phyloP scores from a whole-genome alignment of 2,797 vertebrate genomes.

The Otus scops region DNA sequence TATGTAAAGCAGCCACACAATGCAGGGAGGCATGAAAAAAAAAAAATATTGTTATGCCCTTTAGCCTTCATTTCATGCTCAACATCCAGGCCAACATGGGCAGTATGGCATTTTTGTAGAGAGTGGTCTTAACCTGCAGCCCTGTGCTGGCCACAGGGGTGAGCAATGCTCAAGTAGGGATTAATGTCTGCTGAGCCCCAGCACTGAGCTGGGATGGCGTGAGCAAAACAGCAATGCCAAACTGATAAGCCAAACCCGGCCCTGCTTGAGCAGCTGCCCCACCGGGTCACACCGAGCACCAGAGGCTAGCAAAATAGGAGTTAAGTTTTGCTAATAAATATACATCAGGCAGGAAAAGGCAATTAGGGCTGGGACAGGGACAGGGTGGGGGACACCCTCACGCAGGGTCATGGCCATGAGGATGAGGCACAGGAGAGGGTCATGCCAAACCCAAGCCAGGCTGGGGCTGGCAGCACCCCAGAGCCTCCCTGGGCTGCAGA shows the following conservation, averaged over 20 bases:
- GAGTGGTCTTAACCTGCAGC: rapidly evolving
- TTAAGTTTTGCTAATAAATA: conserved; percentile 2
- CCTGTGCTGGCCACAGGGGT: rapidly evolving
- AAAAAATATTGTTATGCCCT: not conserved
- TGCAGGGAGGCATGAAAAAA: not conserved
- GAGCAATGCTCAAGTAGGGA: not conserved
- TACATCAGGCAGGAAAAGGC: not conserved
- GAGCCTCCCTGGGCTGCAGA: not conserved
- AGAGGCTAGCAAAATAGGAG: not conserved
- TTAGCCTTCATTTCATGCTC: not conserved
- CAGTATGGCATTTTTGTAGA: rapidly evolving
- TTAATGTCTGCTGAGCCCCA: not conserved
- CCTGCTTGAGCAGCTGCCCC: not conserved
- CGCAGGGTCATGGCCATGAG: rapidly evolving
- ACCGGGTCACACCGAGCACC: not conserved
- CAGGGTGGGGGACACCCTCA: not conserved
- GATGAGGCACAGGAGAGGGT: rapidly evolving
- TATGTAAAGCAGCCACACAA: not conserved
- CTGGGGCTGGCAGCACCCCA: rapidly evolving
- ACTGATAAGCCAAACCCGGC: not conserved
- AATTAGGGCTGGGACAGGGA: not conserved
- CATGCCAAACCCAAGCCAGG: rapidly evolving
- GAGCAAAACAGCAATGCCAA: conserved; percentile 8
- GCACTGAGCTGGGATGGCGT: not conserved
- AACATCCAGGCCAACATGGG: not conserved